Evolutionary conservation across 2,797 vertebrate genomes (phyloP).

Genomic region (Galago senegalensis): DNA sequence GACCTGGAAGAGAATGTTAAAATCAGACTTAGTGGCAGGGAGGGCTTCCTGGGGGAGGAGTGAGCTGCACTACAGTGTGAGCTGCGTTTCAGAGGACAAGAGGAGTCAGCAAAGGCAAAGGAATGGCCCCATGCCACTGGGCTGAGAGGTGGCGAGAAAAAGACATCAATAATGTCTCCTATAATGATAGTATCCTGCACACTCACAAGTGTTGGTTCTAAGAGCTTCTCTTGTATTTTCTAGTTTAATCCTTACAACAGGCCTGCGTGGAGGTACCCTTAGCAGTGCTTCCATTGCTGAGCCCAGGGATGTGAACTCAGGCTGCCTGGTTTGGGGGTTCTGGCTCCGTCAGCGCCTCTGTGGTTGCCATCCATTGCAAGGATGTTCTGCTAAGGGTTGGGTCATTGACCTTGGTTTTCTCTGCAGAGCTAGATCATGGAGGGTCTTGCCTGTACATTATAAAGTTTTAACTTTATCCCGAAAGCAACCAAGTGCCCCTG

Average conservation of each 20-base stretch:
- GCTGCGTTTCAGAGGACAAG: not conserved
- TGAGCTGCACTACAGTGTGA: not conserved
- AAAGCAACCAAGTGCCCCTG: not conserved
- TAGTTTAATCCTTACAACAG: not conserved
- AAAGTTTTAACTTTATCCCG: not conserved
- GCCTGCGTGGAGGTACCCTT: fast-evolving
- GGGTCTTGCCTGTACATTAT: not conserved
- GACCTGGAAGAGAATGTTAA: not conserved
- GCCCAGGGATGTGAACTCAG: not conserved
- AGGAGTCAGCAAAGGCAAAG: not conserved
- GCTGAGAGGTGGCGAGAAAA: not conserved
- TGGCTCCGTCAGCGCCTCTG: not conserved
- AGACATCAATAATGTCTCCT: not conserved
- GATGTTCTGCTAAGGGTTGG: not conserved
- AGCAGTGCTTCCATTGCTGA: not conserved
- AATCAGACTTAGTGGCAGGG: not conserved
- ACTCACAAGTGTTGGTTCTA: not conserved
- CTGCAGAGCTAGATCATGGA: not conserved
- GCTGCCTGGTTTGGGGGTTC: not conserved
- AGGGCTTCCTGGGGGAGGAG: not conserved
- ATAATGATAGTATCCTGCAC: fast-evolving
- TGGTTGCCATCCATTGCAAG: not conserved
- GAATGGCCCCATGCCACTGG: fast-evolving
- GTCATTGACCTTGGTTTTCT: not conserved
- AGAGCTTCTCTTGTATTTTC: not conserved